Percentiles rank a stretch among this genome's conserved stretches.
Conservation (phyloP, 2,797 vertebrate species). For the Tamandua tetradactyla region DNA sequence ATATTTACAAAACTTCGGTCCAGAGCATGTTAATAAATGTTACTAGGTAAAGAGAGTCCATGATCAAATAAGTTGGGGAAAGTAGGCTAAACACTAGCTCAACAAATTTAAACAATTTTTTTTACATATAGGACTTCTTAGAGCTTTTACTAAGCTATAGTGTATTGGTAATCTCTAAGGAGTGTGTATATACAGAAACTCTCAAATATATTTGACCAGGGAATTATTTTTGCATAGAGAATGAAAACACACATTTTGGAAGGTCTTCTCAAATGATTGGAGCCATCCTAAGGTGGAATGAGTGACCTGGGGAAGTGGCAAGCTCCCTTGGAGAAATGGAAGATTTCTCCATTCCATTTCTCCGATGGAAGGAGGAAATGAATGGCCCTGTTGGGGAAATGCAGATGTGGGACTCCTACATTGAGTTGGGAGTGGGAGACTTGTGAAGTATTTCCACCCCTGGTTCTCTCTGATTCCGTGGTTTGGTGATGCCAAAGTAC, state of each 20-base stretch:
- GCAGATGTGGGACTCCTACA: background rate
- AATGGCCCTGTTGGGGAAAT: background rate
- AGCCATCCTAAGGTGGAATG: background rate
- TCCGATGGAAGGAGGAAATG: background rate
- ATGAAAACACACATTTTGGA: background rate
- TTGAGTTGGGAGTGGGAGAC: background rate
- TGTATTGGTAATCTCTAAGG: background rate
- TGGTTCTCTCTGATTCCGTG: background rate
- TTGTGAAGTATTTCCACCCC: background rate
- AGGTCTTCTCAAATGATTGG: too few relatives aligned
- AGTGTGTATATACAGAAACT: background rate
- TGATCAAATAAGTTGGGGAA: background rate
- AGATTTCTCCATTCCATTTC: too few relatives aligned
- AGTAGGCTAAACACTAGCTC: background rate
- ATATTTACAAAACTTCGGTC: background rate
- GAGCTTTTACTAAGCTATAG: background rate
- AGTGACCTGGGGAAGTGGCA: background rate
- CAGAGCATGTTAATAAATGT: background rate
- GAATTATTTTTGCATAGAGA: background rate
- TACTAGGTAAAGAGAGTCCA: background rate
- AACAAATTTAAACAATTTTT: background rate
- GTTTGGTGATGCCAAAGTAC: background rate
- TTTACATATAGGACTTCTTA: background rate
- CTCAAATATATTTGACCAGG: background rate
- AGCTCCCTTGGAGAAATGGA: too few relatives aligned